Conservation (phyloP, 2,797 vertebrate genomes). For the Antrozous pallidus region DNA sequence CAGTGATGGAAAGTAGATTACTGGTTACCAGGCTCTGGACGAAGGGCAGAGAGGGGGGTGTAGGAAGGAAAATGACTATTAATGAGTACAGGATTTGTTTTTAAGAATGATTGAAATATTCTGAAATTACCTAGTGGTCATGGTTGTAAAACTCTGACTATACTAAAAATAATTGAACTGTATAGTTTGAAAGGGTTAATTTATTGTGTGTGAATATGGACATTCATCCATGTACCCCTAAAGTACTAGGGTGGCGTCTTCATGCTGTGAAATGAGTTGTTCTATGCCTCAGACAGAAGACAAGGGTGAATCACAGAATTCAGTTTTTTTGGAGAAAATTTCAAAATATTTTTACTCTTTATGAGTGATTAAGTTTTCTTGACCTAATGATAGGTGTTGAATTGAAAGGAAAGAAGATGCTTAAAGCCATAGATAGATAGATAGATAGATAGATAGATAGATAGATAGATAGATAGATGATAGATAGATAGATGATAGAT, state of each 20-base stretch:
- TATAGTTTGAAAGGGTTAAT: background rate
- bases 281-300: background rate
- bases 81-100: background rate
- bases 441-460: too few species aligned
- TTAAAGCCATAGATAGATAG: background rate
- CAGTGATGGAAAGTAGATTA: background rate
- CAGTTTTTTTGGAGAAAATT: background rate
- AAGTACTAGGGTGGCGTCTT: background rate
- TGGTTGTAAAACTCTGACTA: background rate
- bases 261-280: background rate
- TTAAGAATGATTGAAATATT: background rate
- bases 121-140: background rate
- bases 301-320: background rate
- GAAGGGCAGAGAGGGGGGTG: too few species aligned
- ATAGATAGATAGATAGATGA: too few species aligned
- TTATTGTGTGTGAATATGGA: background rate
- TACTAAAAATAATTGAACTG: background rate
- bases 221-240: background rate
- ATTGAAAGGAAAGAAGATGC: background rate
- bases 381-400: background rate
- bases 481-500: too few species aligned
- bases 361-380: background rate
- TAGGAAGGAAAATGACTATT: background rate
- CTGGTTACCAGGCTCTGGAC: background rate
- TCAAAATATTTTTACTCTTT: slow-evolving; percentile 12